These are phyloP conservation scores for Aporophyla nigra DNA, from an alignment of 2,888 invertebrate genomes.

Conservation along the genomic window DNA sequence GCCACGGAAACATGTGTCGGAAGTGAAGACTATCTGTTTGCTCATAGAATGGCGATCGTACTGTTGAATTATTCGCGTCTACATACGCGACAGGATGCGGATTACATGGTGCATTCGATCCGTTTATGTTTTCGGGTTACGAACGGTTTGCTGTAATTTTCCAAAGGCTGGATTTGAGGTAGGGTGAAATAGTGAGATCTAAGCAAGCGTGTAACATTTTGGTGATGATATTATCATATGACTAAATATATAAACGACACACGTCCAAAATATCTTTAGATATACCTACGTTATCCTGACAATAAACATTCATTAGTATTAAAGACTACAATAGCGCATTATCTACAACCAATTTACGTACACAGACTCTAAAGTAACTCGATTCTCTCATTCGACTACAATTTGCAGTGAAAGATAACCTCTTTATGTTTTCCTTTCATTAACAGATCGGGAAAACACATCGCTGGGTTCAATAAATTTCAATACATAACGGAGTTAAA, in stretches of 20 bases:
- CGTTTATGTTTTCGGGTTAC: constrained; percentile 49
- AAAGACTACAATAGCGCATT: constrained; percentile 12
- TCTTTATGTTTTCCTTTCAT: constrained; percentile 63
- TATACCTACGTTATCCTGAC: neutral
- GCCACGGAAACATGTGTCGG: constrained; percentile 90
- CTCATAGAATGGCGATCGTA: constrained; percentile 86
- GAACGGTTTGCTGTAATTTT: constrained; percentile 1
- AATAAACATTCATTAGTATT: constrained; percentile 4
- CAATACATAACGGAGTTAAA: constrained; percentile 63
- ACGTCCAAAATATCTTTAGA: neutral
- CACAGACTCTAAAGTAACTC: constrained; percentile 5
- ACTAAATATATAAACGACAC: neutral
- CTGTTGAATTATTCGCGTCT: constrained; percentile 85
- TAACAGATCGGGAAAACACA: constrained; percentile 54
- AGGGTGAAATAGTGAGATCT: neutral
- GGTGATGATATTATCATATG: neutral
- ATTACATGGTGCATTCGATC: constrained; percentile 69
- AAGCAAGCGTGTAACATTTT: neutral
- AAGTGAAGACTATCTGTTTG: constrained; percentile 90
- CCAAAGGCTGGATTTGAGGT: neutral
- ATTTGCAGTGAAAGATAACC: constrained; percentile 52
- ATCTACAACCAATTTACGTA: constrained; percentile 25
- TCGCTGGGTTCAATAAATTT: constrained; percentile 62
- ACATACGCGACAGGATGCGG: constrained; percentile 70
- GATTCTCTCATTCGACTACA: constrained; percentile 43